Evolutionary conservation across 2,888 invertebrate species (phyloP).

Genomic region (Leptogaster cylindrica): DNA sequence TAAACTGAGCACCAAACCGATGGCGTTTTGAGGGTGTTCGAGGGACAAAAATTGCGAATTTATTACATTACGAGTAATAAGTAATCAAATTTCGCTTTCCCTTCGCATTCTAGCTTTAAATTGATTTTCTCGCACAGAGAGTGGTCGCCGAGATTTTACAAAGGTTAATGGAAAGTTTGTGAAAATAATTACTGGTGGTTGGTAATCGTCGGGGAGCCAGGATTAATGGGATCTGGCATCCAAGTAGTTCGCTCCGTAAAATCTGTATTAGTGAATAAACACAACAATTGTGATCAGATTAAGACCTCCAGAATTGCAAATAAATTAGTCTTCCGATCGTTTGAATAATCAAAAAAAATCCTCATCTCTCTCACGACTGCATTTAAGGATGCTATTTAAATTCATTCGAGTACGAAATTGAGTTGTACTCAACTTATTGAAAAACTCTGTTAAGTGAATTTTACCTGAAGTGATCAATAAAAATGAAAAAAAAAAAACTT

Average conservation of each 20-base stretch:
- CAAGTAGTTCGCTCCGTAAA: too few relatives aligned
- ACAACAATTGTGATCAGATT: too few relatives aligned
- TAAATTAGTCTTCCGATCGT: too few relatives aligned
- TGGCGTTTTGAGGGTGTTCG: neutral
- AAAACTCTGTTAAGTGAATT: conserved; percentile 40
- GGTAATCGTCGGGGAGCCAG: neutral
- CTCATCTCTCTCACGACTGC: neutral
- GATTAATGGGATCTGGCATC: neutral
- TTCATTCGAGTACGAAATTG: conserved; percentile 33
- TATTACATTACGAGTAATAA: conserved; percentile 44
- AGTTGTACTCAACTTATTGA: conserved; percentile 30
- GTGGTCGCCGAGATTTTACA: conserved; percentile 34
- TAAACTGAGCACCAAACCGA: neutral
- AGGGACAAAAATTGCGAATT: conserved; percentile 45
- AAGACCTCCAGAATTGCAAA: too few relatives aligned
- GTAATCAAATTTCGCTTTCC: conserved; percentile 44
- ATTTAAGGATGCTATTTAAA: conserved; percentile 24
- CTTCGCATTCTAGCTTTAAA: conserved; percentile 41
- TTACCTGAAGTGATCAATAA: conserved; percentile 38
- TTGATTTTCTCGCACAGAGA: conserved; percentile 42
- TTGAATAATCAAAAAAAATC: too few relatives aligned
- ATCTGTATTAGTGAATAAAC: too few relatives aligned
- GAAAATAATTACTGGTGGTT: conserved; percentile 35
- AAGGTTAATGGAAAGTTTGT: conserved; percentile 41
- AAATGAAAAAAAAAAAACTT: too few relatives aligned